Conservation (phyloP, 1,140 invertebrate species). For the Idris sp. region DNA sequence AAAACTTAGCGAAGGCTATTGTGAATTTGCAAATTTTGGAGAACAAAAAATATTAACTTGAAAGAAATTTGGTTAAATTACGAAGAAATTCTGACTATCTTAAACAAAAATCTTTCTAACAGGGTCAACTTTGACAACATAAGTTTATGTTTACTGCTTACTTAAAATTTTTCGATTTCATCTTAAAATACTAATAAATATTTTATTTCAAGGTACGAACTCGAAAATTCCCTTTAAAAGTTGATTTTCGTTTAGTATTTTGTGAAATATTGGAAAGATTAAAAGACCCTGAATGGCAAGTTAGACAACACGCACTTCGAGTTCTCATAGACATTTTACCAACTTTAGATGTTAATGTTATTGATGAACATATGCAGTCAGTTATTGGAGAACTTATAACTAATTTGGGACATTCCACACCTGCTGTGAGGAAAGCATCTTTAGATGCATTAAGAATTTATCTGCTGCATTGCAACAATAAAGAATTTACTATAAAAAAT, state of each 20-base stretch:
- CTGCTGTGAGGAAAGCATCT: constrained; percentile 86
- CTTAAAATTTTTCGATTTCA: too few species aligned
- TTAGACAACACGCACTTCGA: constrained; percentile 86
- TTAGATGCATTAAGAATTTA: constrained; percentile 84
- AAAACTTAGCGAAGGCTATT: too few species aligned
- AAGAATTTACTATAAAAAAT: constrained; percentile 66
- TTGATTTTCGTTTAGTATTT: constrained; percentile 83
- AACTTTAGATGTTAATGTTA: constrained; percentile 80
- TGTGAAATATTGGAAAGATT: constrained; percentile 83
- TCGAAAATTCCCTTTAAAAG: constrained; percentile 78
- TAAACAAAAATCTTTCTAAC: too few species aligned
- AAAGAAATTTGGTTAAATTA: too few species aligned
- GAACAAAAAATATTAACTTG: too few species aligned
- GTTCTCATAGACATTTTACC: constrained; percentile 87
- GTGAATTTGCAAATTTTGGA: too few species aligned
- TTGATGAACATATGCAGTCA: constrained; percentile 81
- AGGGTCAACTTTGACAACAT: too few species aligned
- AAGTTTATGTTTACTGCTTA: too few species aligned
- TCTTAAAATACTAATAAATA: background rate
- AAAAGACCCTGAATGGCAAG: constrained; percentile 88
- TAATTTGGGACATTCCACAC: constrained; percentile 86
- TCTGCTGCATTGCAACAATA: constrained; percentile 79
- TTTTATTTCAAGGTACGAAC: constrained; percentile 68
- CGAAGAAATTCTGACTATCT: too few species aligned
- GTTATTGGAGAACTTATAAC: constrained; percentile 83